Conservation (phyloP, 1,140 invertebrate species). For the Calliopsis andreniformis region DNA sequence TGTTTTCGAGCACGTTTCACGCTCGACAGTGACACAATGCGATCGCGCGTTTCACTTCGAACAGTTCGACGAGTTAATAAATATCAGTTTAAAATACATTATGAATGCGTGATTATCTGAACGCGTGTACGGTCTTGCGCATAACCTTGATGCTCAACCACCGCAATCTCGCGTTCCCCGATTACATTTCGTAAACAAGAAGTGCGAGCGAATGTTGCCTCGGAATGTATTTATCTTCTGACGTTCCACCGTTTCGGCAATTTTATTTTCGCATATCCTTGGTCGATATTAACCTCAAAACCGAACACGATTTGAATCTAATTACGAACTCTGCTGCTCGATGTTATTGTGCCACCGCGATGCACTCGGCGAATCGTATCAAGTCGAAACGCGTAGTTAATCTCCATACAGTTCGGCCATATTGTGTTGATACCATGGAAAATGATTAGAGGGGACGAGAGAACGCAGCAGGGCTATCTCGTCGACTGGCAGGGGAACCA, state of each 20-base stretch:
- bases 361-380: too few relatives aligned
- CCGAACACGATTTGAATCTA: background rate
- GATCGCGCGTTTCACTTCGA: background rate
- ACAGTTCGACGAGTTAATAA: background rate
- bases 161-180: background rate
- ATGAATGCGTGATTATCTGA: background rate
- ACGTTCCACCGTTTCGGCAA: background rate
- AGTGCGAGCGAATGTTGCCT: too few relatives aligned
- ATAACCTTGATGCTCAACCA: conserved; percentile 30
- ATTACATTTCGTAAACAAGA: conserved; percentile 35
- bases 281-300: background rate
- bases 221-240: background rate
- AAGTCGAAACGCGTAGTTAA: conserved; percentile 22
- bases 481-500: conserved; percentile 66
- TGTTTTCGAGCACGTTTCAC: background rate
- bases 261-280: background rate
- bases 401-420: conserved; percentile 34
- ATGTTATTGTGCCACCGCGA: too few relatives aligned
- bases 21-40: background rate
- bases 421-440: conserved; percentile 63
- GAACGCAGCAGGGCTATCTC: conserved; percentile 61
- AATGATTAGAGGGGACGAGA: conserved; percentile 60
- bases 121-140: background rate
- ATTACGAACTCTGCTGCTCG: too few relatives aligned
- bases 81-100: background rate